Conservation (phyloP, 2,797 vertebrate genomes). For the Rachycentron canadum region DNA sequence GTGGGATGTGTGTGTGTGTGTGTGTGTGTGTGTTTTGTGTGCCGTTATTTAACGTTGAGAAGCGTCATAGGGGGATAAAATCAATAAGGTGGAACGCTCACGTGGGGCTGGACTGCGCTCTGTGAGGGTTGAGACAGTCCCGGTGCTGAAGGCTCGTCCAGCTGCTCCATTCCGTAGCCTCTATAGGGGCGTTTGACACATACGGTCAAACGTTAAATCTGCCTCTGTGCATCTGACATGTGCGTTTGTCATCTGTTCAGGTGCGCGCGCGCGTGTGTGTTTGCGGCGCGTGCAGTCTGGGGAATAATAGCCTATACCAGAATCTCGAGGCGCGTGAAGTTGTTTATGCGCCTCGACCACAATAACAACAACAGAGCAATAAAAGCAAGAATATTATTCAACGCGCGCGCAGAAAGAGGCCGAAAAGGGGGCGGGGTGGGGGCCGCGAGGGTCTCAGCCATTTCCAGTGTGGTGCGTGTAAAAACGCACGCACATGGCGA, state of each 20-base stretch:
- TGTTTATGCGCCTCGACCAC: slow-evolving; percentile 31
- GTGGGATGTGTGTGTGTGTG: not conserved
- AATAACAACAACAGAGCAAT: slow-evolving; percentile 7
- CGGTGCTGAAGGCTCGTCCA: not conserved
- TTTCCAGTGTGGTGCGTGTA: slow-evolving; percentile 49
- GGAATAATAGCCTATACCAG: not conserved
- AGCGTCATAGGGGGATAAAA: not conserved
- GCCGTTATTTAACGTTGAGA: not conserved
- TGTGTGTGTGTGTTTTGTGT: not conserved
- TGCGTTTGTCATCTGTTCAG: not conserved
- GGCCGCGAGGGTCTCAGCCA: slow-evolving; percentile 11
- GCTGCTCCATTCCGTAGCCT: not conserved
- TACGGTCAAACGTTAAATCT: slow-evolving; percentile 17
- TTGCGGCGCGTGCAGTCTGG: not conserved
- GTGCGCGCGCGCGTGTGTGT: not conserved
- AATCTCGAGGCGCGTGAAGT: slow-evolving; percentile 17
- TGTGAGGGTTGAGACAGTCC: no score
- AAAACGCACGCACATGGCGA: slow-evolving; percentile 62
- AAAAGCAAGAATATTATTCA: not conserved
- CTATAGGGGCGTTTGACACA: slow-evolving; percentile 1
- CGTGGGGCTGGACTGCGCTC: no score
- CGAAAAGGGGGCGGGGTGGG: not conserved
- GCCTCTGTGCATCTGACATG: slow-evolving; percentile 35
- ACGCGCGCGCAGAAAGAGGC: slow-evolving; percentile 25
- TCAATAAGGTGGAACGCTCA: no score